Evolutionary conservation across 2,797 vertebrate genomes (phyloP).

Genomic region (Megaceryle alcyon): DNA sequence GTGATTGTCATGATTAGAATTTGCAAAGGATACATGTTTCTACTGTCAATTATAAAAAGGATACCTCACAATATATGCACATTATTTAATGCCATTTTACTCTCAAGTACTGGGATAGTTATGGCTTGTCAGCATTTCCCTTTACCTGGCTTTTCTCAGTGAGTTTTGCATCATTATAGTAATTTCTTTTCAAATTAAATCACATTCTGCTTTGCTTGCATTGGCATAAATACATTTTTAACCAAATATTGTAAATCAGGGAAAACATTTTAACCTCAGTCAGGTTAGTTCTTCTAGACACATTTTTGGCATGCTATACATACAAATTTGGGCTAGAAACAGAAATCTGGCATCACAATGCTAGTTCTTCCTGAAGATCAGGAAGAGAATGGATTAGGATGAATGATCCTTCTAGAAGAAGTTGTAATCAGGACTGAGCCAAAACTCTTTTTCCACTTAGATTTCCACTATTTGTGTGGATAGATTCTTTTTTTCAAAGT

Average conservation of each 20-base stretch:
- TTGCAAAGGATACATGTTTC: slow-evolving; percentile 12
- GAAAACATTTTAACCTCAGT: slow-evolving; percentile 10
- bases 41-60: slow-evolving; percentile 27
- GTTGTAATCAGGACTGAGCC: background rate
- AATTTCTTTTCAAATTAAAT: slow-evolving; percentile 33
- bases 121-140: slow-evolving; percentile 6
- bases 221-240: slow-evolving; percentile 31
- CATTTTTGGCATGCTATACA: background rate
- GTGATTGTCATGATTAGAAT: slow-evolving; percentile 23
- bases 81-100: slow-evolving; percentile 25
- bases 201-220: slow-evolving; percentile 2
- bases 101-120: background rate
- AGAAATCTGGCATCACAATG: background rate
- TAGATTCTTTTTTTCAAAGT: background rate
- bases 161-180: background rate
- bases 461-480: background rate
- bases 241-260: slow-evolving; percentile 41
- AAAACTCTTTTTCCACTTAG: background rate
- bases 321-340: background rate
- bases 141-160: slow-evolving; percentile 7
- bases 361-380: background rate
- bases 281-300: background rate
- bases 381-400: background rate
- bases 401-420: background rate
- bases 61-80: slow-evolving; percentile 26